Percentiles rank a stretch among this genome's conserved stretches.
These are phyloP conservation scores for Patiria pectinifera DNA, from an alignment of 53 echinoderm and acorn worm genomes.

Conservation along the genomic window DNA sequence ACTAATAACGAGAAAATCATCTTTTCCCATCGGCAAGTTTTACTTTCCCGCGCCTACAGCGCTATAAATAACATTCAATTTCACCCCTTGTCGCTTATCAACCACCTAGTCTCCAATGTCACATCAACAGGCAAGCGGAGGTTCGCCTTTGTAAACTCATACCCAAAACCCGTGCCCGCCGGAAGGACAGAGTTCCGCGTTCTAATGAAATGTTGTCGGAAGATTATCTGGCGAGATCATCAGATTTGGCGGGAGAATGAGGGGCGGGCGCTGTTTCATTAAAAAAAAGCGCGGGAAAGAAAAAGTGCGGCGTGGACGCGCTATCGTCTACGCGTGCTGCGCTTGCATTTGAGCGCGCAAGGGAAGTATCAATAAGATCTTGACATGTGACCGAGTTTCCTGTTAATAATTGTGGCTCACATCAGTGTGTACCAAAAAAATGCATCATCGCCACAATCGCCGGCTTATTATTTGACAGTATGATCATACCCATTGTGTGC, in stretches of 20 bases:
- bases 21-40: neutral
- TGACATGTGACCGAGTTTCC: neutral
- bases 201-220: constrained; percentile 17
- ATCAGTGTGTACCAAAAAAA: neutral
- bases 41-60: neutral
- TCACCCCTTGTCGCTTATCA: neutral
- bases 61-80: constrained; percentile 22
- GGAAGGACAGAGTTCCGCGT: neutral
- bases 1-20: neutral
- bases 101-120: neutral
- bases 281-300: neutral
- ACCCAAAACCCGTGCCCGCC: neutral
- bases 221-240: constrained; percentile 28
- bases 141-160: neutral
- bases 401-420: neutral
- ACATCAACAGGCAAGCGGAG: neutral
- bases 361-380: neutral
- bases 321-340: neutral
- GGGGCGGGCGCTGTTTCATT: neutral
- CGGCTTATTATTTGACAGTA: no score
- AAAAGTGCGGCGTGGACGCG: neutral
- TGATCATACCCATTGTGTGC: no score
- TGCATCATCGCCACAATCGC: neutral
- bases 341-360: neutral
- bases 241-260: constrained; percentile 4